Evolutionary conservation across 2,888 invertebrate genomes (phyloP), one percentile per base, ranked within the genome.

Genomic region (Ophion ventricosus): DNA sequence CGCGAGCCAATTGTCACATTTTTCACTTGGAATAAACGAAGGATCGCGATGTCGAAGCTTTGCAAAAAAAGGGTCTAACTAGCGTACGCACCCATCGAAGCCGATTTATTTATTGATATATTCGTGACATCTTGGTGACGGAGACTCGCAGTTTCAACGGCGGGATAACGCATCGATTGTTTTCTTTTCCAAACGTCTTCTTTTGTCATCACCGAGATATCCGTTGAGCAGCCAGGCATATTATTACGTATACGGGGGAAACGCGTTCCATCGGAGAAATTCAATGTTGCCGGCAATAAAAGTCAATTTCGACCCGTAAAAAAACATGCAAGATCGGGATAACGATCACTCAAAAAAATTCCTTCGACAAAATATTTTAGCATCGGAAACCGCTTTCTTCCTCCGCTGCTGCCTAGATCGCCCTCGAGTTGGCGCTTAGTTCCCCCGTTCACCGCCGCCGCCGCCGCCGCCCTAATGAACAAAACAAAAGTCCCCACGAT

Each of bases 81-180:
- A 17, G 17, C 17, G 23, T 85, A 87, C 86, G 87, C 87, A 88
- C 88, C 79, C 81, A 79, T 82, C 63, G 78, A 56, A 79, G 83
- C 89, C 88, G 63, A 86, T 69, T 80, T 25, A 90, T 91, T 91
- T 91, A 87, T 85, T 81, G 59, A 64, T 49, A 83, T 76, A 61
- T 83, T 87, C 77, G 70, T 72, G 72, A 83, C 88, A 88, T 90
- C 83, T 86, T 83, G 74, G 59, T 8, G 57, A n/a, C 20, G 23
- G 59, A 40, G 26, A n/a, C 29, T 43, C 11, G 20, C 72, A 66
- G 72, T 66, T 66, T n/a, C 73, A 57, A 66, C 59, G 61, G 54
- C 25, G 26, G 7, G n/a, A 26, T 49, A 17, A 49, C 49, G 49
- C 17, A 49, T 49, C 14, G 61, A 26, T 25, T 69, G 14, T 8